Evolutionary conservation across 1,140 invertebrate species (phyloP).

Genomic region (Drosophila sulfurigaster): DNA sequence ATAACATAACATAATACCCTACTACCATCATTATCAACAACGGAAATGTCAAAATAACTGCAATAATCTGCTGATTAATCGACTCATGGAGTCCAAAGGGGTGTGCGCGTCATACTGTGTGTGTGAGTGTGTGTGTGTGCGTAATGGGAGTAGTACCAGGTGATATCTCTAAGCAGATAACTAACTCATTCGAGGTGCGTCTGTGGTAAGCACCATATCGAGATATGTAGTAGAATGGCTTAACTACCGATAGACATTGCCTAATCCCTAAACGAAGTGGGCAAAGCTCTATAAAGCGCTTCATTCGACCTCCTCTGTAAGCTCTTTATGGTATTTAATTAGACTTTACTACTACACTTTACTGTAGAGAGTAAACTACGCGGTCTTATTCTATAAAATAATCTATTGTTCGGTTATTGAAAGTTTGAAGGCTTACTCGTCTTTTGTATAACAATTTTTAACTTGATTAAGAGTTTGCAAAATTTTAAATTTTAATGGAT

Average conservation of each 20-base stretch:
- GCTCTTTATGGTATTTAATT: too few species aligned
- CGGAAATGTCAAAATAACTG: slow-evolving; percentile 67
- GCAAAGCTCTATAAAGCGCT: too few species aligned
- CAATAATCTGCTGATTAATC: slow-evolving; percentile 60
- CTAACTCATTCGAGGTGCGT: slow-evolving; percentile 4
- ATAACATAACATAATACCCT: background rate
- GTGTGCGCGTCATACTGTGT: slow-evolving; percentile 24
- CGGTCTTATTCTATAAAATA: too few species aligned
- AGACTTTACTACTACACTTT: too few species aligned
- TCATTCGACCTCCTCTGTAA: too few species aligned
- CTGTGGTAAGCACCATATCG: background rate
- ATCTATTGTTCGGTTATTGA: too few species aligned
- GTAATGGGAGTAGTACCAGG: background rate
- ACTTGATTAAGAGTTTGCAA: too few species aligned
- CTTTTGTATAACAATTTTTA: too few species aligned
- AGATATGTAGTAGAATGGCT: slow-evolving; percentile 16
- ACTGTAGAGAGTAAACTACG: too few species aligned
- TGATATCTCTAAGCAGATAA: background rate
- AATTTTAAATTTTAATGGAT: too few species aligned
- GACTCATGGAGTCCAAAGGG: slow-evolving; percentile 35
- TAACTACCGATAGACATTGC: background rate
- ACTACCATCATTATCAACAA: slow-evolving; percentile 43
- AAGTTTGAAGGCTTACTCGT: too few species aligned
- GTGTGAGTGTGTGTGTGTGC: background rate
- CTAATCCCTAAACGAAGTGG: background rate